These are phyloP conservation scores for Microcebus tavaratra DNA, from an alignment of 2,113 vertebrate species.

Conservation along the genomic window DNA sequence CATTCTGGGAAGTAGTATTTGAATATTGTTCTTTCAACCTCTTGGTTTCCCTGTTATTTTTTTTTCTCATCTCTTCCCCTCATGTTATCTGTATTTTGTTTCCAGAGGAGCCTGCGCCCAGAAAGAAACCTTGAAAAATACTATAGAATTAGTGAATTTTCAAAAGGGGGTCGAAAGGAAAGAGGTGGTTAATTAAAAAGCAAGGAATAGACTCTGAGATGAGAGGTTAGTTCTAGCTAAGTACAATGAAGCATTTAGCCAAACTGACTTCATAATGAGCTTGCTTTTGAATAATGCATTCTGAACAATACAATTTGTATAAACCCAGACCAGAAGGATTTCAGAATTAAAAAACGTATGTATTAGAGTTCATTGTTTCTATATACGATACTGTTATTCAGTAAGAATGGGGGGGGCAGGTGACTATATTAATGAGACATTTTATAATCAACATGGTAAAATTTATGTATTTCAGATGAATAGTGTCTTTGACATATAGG, in stretches of 20 bases:
- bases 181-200: not conserved
- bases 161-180: slow-evolving; percentile 3
- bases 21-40: not conserved
- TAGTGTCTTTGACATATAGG: not conserved
- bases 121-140: not conserved
- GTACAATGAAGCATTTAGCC: not conserved
- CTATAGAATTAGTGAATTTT: not conserved
- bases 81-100: not conserved
- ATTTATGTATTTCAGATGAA: not conserved
- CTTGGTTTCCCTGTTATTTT: not conserved
- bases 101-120: not conserved
- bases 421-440: not conserved
- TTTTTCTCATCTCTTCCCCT: not conserved
- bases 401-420: not conserved
- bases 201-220: not conserved
- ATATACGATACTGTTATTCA: not conserved
- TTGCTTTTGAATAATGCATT: not conserved
- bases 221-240: not conserved
- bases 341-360: not conserved
- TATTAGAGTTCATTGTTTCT: not conserved
- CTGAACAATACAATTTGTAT: slow-evolving; percentile 24
- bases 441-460: not conserved
- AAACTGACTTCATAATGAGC: not conserved
- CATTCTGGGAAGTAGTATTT: not conserved
- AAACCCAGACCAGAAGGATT: slow-evolving; percentile 9